These are phyloP conservation scores for Gouania willdenowi DNA, from an alignment of 2,797 vertebrate species.

Conservation along the genomic window DNA sequence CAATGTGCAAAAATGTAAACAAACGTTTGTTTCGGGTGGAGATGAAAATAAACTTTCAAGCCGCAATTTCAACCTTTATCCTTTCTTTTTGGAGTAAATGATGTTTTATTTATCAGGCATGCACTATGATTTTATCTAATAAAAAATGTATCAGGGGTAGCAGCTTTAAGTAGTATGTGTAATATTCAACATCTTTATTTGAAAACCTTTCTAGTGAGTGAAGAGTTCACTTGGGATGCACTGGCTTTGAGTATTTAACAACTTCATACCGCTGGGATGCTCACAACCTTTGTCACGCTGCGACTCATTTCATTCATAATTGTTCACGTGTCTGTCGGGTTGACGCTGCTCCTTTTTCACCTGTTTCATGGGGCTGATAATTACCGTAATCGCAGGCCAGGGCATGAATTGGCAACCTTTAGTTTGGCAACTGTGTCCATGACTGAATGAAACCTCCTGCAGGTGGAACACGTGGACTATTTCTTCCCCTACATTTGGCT, in stretches of 20 bases:
- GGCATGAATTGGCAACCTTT: conserved; percentile 2
- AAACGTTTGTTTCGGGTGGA: conserved; percentile 43
- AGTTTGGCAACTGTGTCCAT: not conserved
- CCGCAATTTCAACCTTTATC: too few relatives aligned
- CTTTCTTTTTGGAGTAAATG: too few relatives aligned
- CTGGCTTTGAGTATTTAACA: conserved; percentile 48
- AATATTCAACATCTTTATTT: conserved; percentile 43
- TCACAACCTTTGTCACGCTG: conserved; percentile 20
- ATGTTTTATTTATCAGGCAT: conserved; percentile 37
- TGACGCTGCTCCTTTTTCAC: not conserved
- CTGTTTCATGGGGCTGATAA: not conserved
- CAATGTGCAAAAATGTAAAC: too few relatives aligned
- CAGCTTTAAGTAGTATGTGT: too few relatives aligned
- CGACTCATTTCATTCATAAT: conserved; percentile 20
- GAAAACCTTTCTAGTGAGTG: conserved; percentile 16
- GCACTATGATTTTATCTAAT: too few relatives aligned
- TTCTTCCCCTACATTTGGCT: conserved; percentile 2
- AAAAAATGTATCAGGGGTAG: too few relatives aligned
- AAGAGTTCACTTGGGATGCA: conserved; percentile 22
- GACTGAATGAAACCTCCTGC: conserved; percentile 1
- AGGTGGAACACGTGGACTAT: conserved; percentile 20
- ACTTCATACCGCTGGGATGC: conserved; percentile 33
- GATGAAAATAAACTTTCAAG: too few relatives aligned
- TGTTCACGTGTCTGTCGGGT: not conserved
- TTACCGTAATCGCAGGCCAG: not conserved